These are phyloP conservation scores for Muscicapa comitata DNA, from an alignment of 2,797 vertebrate genomes.

Conservation along the genomic window DNA sequence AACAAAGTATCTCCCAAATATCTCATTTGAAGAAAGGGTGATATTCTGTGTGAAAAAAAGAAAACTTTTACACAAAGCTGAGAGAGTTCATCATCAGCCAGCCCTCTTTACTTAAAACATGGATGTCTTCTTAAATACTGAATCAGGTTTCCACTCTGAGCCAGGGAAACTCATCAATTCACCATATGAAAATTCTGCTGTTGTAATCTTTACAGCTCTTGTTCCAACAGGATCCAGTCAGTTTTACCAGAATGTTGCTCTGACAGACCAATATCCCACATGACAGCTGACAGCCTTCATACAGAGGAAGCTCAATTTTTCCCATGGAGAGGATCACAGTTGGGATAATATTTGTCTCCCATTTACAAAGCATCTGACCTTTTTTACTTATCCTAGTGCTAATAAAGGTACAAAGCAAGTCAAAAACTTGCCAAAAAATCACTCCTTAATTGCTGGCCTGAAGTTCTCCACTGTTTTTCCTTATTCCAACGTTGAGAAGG, in stretches of 20 bases:
- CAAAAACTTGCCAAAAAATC: background rate
- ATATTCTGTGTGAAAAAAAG: background rate
- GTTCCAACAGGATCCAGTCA: background rate
- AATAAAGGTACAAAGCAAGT: background rate
- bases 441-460: background rate
- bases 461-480: background rate
- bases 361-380: background rate
- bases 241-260: background rate
- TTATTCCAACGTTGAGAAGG: background rate
- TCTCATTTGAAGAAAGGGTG: background rate
- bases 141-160: background rate
- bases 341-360: background rate
- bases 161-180: background rate
- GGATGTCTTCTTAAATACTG: background rate
- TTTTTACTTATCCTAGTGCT: background rate
- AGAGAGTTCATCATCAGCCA: background rate
- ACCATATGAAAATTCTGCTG: background rate
- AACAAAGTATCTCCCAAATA: background rate
- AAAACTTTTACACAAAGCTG: background rate
- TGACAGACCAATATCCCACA: background rate
- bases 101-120: background rate
- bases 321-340: background rate
- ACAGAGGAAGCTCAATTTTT: background rate
- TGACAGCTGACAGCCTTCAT: background rate
- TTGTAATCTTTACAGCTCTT: background rate